phyloP scores from a whole-genome alignment of 2,888 invertebrate genomes.

The Lingula anatina region DNA sequence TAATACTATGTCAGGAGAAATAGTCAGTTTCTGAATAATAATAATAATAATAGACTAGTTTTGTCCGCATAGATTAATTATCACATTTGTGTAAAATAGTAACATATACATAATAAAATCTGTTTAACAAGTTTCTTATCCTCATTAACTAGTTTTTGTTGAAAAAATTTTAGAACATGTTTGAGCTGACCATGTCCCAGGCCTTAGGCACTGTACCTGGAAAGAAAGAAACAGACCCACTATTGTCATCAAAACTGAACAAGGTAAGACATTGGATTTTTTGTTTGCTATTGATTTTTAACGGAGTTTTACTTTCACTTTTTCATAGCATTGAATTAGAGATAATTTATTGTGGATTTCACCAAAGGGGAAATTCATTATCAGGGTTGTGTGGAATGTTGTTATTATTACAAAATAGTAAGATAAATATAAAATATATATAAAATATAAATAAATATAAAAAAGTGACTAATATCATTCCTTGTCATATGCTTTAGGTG shows the following conservation, averaged over 20 bases:
- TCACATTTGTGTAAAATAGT: neutral
- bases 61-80: neutral
- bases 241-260: constrained; percentile 58
- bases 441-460: constrained; percentile 87
- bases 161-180: constrained; percentile 72
- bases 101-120: too few species aligned
- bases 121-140: too few species aligned
- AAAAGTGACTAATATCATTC: constrained; percentile 94
- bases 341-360: too few species aligned
- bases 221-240: constrained; percentile 54
- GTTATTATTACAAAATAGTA: too few species aligned
- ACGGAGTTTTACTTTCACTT: too few species aligned
- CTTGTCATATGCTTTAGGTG: too few species aligned
- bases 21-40: neutral
- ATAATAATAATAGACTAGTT: neutral
- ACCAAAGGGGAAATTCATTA: too few species aligned
- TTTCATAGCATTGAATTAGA: too few species aligned
- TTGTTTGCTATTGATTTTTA: too few species aligned
- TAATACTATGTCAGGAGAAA: neutral
- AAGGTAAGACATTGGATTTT: constrained; percentile 56
- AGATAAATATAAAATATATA: too few species aligned
- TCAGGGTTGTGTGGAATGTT: too few species aligned
- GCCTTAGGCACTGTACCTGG: constrained; percentile 63
- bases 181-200: constrained; percentile 87
- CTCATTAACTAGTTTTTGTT: too few species aligned